Evolutionary conservation across 1,140 invertebrate genomes (phyloP).

Genomic region (Aphis gossypii): DNA sequence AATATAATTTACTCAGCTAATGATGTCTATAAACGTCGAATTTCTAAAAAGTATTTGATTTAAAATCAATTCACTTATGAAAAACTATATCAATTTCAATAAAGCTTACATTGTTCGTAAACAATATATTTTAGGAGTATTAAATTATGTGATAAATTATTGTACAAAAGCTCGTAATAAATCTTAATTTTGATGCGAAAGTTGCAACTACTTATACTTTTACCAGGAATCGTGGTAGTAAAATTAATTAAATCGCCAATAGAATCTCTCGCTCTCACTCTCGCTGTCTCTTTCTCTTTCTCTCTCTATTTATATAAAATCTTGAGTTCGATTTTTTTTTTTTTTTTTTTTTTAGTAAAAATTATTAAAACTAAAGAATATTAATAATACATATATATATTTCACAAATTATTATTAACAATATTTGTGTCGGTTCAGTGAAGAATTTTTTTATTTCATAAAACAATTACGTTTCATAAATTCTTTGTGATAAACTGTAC

Average conservation of each 20-base stretch:
- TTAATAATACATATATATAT: too few species aligned
- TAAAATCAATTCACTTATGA: background rate
- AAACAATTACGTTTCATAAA: too few species aligned
- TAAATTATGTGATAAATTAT: background rate
- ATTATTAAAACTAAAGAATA: too few species aligned
- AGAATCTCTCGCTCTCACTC: too few species aligned
- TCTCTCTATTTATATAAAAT: too few species aligned
- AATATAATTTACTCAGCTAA: background rate
- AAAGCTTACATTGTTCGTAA: background rate
- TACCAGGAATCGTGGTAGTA: background rate
- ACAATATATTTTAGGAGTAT: background rate
- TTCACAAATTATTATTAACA: too few species aligned
- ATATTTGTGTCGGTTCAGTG: too few species aligned
- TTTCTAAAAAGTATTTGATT: background rate
- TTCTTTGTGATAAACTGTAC: too few species aligned
- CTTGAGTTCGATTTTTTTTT: too few species aligned
- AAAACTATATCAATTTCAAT: background rate
- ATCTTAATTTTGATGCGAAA: background rate
- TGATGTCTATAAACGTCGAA: background rate
- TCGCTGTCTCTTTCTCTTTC: too few species aligned
- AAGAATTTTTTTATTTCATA: too few species aligned
- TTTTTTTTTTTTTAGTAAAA: too few species aligned
- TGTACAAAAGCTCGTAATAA: background rate
- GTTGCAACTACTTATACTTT: background rate
- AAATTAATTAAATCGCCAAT: background rate